These are phyloP conservation scores for Bactericera cockerelli DNA, from an alignment of 1,140 invertebrate genomes.

Conservation along the genomic window DNA sequence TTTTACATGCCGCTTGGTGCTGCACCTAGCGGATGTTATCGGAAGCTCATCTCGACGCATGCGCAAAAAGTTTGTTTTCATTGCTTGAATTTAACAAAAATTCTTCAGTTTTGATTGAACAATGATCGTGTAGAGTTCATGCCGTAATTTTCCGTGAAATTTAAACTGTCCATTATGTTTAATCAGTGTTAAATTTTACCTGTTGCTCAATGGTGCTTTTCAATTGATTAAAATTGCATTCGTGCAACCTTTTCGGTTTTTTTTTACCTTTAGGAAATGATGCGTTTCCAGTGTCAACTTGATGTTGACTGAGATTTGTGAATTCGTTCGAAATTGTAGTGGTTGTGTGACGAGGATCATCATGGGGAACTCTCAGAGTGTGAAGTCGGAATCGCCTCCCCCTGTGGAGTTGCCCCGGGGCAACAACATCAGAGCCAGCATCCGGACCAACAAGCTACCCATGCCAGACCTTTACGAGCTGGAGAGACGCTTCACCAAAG, in stretches of 20 bases:
- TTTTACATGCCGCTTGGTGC: background rate
- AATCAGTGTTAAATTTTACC: background rate
- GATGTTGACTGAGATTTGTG: background rate
- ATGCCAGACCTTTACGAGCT: constrained; percentile 78
- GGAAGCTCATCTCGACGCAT: constrained; percentile 2
- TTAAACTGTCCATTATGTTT: background rate
- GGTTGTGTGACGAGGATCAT: background rate
- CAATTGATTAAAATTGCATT: background rate
- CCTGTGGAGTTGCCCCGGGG: constrained; percentile 22
- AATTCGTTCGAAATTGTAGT: background rate
- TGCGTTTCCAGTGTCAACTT: background rate
- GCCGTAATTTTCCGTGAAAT: background rate
- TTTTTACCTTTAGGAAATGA: too few species aligned
- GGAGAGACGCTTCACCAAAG: constrained; percentile 84
- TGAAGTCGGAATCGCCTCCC: constrained; percentile 17
- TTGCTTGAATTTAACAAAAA: background rate
- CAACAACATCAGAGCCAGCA: constrained; percentile 41
- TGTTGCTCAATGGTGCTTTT: constrained; percentile 4
- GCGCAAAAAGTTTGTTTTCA: background rate
- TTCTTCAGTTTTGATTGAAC: background rate
- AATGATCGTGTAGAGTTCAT: background rate
- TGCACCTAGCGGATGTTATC: background rate
- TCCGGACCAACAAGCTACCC: constrained; percentile 45
- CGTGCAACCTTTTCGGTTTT: too few species aligned
- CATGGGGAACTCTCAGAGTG: constrained; percentile 21